Percentiles rank a stretch among this genome's conserved stretches.
phyloP scores from a whole-genome alignment of 64 coral and sea anemone genomes.

The Trachythela sp. region DNA sequence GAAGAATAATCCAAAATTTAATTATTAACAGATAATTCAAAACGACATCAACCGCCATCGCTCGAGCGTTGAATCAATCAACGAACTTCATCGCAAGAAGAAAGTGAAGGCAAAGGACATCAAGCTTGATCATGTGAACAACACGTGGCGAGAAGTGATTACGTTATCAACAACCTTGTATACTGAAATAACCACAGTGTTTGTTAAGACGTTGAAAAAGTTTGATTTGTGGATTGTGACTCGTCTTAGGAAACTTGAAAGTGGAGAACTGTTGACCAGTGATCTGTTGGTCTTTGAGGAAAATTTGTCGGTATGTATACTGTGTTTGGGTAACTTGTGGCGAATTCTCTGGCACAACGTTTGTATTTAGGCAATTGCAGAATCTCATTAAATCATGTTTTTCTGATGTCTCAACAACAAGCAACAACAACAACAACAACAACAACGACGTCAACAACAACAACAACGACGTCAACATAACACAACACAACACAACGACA shows the following conservation, averaged over 20 bases:
- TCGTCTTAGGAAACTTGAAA: slow-evolving; percentile 80
- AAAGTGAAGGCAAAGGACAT: slow-evolving; percentile 91
- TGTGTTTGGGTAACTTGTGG: background rate
- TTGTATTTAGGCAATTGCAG: background rate
- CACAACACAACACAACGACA: no score
- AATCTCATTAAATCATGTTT: no score
- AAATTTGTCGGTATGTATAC: slow-evolving; percentile 70
- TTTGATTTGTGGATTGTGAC: slow-evolving; percentile 84
- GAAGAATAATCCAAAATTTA: background rate
- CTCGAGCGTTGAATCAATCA: slow-evolving; percentile 78
- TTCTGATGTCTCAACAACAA: no score
- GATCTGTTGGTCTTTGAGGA: slow-evolving; percentile 95
- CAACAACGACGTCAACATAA: no score
- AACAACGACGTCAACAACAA: no score
- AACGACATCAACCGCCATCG: slow-evolving; percentile 76
- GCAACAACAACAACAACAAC: no score
- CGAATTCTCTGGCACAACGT: background rate
- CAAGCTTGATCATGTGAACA: slow-evolving; percentile 86
- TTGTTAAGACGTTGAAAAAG: slow-evolving; percentile 78
- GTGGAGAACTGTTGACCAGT: slow-evolving; percentile 75
- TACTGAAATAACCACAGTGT: slow-evolving; percentile 89
- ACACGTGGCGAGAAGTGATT: slow-evolving; percentile 79
- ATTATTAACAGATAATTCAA: slow-evolving; percentile 61
- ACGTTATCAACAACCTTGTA: slow-evolving; percentile 58
- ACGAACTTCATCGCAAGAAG: slow-evolving; percentile 78